Evolutionary conservation across 2,888 invertebrate species (phyloP).

Genomic region (Lacanobia wlatinum): DNA sequence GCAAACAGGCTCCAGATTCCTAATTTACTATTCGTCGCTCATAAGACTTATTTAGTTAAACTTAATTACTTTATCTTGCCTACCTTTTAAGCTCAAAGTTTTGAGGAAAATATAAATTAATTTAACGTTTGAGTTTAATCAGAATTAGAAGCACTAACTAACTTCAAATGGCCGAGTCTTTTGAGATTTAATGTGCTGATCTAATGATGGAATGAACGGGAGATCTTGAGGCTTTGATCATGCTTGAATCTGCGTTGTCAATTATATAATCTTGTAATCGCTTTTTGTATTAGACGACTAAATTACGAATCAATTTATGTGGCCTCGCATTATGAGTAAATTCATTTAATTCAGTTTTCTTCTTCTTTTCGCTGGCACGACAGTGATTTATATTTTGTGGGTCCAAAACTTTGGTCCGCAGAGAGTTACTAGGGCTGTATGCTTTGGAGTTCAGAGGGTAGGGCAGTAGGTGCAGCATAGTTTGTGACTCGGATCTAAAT

Average conservation of each 20-base stretch:
- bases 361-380: no score
- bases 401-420: not conserved
- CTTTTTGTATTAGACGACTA: not conserved
- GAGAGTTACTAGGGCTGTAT: not conserved
- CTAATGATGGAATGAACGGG: conserved; percentile 14
- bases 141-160: conserved; percentile 43
- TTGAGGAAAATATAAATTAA: conserved; percentile 47
- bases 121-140: conserved; percentile 52
- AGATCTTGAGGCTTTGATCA: conserved; percentile 8
- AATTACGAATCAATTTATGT: conserved; percentile 2
- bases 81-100: conserved; percentile 46
- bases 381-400: not conserved
- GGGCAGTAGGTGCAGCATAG: not conserved
- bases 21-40: conserved; percentile 40
- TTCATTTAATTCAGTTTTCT: conserved; percentile 1
- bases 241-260: conserved; percentile 4
- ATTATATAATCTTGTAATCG: conserved; percentile 18
- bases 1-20: conserved; percentile 25
- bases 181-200: conserved; percentile 46
- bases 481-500: not conserved
- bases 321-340: not conserved
- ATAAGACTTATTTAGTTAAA: conserved; percentile 51
- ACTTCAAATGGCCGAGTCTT: conserved; percentile 37
- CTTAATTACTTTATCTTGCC: conserved; percentile 50
- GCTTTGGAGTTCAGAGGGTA: not conserved